Conservation (phyloP, 2,888 invertebrate genomes). For the Ectobius pallidus region DNA sequence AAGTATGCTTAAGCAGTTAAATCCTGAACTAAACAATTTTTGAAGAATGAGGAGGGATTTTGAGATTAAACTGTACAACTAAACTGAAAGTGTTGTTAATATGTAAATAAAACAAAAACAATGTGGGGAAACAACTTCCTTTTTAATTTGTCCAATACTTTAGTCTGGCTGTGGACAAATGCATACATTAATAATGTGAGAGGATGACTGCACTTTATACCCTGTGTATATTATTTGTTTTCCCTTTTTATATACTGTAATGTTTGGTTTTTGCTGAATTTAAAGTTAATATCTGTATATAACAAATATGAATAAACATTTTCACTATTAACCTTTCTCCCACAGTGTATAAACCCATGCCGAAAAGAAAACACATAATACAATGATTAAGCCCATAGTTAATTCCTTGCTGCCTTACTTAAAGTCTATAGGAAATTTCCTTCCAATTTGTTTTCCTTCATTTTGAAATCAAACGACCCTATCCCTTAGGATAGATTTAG, state of each 20-base stretch:
- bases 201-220: slow-evolving; percentile 27
- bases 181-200: slow-evolving; percentile 16
- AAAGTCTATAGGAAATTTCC: too few species aligned
- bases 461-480: too few species aligned
- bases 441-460: too few species aligned
- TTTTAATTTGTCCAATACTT: slow-evolving; percentile 12
- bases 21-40: not conserved
- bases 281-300: slow-evolving; percentile 32
- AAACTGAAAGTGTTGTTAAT: slow-evolving; percentile 19
- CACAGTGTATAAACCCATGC: too few species aligned
- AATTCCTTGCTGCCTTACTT: too few species aligned
- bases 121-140: slow-evolving; percentile 1
- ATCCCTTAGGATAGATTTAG: too few species aligned
- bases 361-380: too few species aligned
- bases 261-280: slow-evolving; percentile 26
- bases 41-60: not conserved
- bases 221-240: slow-evolving; percentile 18
- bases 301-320: slow-evolving; percentile 35
- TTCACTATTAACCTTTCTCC: slow-evolving; percentile 33
- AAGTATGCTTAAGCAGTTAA: not conserved
- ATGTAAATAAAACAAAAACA: slow-evolving; percentile 22
- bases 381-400: too few species aligned
- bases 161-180: slow-evolving; percentile 27
- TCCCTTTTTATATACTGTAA: slow-evolving; percentile 7
- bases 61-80: slow-evolving; percentile 8